These are phyloP conservation scores for Poliocrania exsul DNA, from an alignment of 2,797 vertebrate species.

Conservation along the genomic window DNA sequence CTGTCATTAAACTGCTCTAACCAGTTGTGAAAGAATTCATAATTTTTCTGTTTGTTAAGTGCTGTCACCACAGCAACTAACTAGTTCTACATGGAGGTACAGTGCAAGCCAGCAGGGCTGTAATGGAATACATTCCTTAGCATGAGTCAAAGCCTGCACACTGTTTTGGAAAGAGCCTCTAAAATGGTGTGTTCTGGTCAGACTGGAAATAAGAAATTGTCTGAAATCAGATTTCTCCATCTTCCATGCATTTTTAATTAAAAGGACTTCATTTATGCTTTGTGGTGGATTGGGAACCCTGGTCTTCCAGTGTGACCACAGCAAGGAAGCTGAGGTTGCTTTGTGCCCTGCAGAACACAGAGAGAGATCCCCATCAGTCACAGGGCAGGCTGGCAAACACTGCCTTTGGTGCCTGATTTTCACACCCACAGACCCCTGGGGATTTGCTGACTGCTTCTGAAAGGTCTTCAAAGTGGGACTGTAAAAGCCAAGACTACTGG, in stretches of 20 bases:
- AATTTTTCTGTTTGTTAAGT: slow-evolving; percentile 75
- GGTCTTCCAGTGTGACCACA: background rate
- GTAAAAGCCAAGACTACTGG: background rate
- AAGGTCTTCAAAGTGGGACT: background rate
- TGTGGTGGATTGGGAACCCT: background rate
- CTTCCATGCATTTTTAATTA: slow-evolving; percentile 17
- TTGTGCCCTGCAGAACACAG: background rate
- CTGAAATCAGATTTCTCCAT: slow-evolving; percentile 29
- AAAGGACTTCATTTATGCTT: background rate
- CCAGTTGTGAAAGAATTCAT: slow-evolving; percentile 61
- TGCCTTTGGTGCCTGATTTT: background rate
- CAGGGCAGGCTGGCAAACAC: background rate
- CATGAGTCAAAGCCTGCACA: slow-evolving; percentile 75
- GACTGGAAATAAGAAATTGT: slow-evolving; percentile 53
- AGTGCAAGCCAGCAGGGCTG: slow-evolving; percentile 74
- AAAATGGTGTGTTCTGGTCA: slow-evolving; percentile 48
- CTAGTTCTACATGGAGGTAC: slow-evolving; percentile 69
- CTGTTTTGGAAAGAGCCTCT: slow-evolving; percentile 71
- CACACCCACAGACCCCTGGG: background rate
- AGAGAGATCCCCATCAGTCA: background rate
- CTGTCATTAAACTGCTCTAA: slow-evolving; percentile 41
- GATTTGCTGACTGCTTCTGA: background rate
- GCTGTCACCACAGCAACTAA: slow-evolving; percentile 70
- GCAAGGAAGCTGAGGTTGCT: background rate
- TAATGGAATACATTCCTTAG: slow-evolving; percentile 84